Percentiles rank a stretch among this genome's conserved stretches.
Evolutionary conservation across 2,113 vertebrate genomes (phyloP).

Genomic region (Hippocampus guttulatus): DNA sequence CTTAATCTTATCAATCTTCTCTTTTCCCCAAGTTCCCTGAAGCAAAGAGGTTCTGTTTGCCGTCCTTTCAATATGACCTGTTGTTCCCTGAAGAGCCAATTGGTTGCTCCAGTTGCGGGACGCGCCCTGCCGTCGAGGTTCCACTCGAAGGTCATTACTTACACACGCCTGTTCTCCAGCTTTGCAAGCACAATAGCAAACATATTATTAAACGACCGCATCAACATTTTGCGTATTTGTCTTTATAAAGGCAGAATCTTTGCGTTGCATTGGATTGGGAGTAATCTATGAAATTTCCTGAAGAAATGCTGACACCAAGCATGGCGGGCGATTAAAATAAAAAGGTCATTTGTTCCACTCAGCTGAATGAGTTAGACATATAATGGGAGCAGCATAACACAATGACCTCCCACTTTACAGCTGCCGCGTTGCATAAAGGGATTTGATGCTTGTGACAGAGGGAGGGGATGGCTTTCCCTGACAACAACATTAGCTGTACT

Average conservation of each 20-base stretch:
- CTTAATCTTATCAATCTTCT: background rate
- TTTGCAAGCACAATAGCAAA: background rate
- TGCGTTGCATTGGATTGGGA: background rate
- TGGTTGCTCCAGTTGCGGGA: background rate
- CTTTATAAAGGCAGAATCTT: background rate
- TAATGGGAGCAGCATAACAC: conserved; percentile 22
- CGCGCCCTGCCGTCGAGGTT: background rate
- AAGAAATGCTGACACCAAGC: conserved; percentile 11
- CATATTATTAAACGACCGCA: background rate
- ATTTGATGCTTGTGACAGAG: conserved; percentile 21
- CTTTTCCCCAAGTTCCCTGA: background rate
- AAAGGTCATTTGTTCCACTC: conserved; percentile 12
- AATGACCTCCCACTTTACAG: conserved; percentile 22
- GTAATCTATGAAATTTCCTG: conserved; percentile 11
- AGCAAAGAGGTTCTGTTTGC: background rate
- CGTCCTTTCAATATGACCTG: background rate
- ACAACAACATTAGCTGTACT: background rate
- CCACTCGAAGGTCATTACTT: background rate
- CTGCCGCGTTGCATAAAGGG: conserved; percentile 23
- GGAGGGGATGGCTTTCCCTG: background rate
- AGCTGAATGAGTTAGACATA: background rate
- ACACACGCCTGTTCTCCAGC: background rate
- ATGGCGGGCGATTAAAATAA: background rate
- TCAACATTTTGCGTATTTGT: background rate
- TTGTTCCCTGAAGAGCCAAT: background rate